Evolutionary conservation across 2,888 invertebrate genomes (phyloP), one percentile per base, ranked within the genome.

Genomic region (Actias luna): DNA sequence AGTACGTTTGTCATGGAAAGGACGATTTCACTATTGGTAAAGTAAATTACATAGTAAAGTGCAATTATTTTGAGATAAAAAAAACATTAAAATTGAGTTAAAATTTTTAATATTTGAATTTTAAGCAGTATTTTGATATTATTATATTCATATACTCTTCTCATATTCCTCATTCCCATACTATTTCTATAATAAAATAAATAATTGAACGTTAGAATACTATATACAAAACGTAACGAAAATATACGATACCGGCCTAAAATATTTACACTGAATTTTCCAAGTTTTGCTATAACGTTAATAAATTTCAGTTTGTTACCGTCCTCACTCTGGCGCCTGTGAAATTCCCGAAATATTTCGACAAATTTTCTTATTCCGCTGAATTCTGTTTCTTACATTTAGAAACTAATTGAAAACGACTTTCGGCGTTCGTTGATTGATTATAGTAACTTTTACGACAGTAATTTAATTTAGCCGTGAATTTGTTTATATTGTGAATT

Each of bases 201-300:
- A n/a, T n/a, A n/a, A n/a, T n/a, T n/a, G n/a, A n/a, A n/a, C n/a
- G n/a, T n/a, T n/a, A n/a, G 33, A 33, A 33, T 33, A 60, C 68
- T 68, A 67, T 70, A 74, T 57, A 55, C 25, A 42, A 42, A 42
- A 65, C 73, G 68, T 65, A 73, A 74, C 29, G 66, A 75, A 76
- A 79, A 75, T 82, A 82, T 70, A 74, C 71, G 74, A 76, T 66
- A 66, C 76, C 65, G 67, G 72, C 71, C 18, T 69, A 77, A 87
- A n/a, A n/a, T n/a, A 89, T 88, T 86, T 87, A 87, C 84, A 80
- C 85, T 83, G 78, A 83, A 87, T 84, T 80, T 84, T 80, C 82
- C 79, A 82, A 88, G 85, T 88, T 84, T 74, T 73, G 82, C 86
- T 90, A 88, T 89, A 88, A 80, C 78, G 57, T 81, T 78, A 76